Conservation (phyloP, 2,797 vertebrate genomes). For the Poeciliopsis paucimaculata region DNA sequence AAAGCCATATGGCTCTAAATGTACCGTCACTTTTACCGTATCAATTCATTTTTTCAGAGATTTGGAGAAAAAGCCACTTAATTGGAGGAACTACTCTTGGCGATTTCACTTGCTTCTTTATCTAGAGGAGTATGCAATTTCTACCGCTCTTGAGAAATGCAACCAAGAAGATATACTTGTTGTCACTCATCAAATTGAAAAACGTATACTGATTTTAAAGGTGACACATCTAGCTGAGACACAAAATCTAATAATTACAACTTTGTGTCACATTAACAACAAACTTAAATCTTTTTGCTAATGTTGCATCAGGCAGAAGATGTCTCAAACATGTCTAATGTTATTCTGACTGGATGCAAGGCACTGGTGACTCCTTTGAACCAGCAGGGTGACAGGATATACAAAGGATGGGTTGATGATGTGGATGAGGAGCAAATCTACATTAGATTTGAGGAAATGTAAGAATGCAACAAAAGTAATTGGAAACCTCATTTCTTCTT, state of each 20-base stretch:
- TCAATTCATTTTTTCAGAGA: not conserved
- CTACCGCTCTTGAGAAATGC: constrained; percentile 80
- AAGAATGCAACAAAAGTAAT: constrained; percentile 37
- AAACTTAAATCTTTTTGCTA: not conserved
- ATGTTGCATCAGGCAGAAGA: not conserved
- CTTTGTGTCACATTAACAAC: not conserved
- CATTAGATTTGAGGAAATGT: constrained; percentile 82
- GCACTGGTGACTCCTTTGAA: constrained; percentile 63
- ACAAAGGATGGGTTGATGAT: constrained; percentile 84
- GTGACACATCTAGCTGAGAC: constrained; percentile 51
- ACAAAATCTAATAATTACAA: not conserved
- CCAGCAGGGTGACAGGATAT: not conserved
- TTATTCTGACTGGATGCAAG: constrained; percentile 68
- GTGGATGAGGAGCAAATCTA: constrained; percentile 81
- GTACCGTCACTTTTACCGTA: not conserved
- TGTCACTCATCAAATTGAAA: constrained; percentile 37
- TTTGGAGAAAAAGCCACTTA: not conserved
- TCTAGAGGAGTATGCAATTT: constrained; percentile 83
- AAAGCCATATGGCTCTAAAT: not conserved
- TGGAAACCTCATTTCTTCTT: not conserved
- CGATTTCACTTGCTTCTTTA: constrained; percentile 11
- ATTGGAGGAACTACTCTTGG: not conserved
- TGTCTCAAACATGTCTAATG: not conserved
- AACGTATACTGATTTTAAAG: constrained; percentile 72
- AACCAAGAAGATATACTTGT: constrained; percentile 75